Evolutionary conservation across 1,140 invertebrate species (phyloP).

Genomic region (Apocrypta bakeri): DNA sequence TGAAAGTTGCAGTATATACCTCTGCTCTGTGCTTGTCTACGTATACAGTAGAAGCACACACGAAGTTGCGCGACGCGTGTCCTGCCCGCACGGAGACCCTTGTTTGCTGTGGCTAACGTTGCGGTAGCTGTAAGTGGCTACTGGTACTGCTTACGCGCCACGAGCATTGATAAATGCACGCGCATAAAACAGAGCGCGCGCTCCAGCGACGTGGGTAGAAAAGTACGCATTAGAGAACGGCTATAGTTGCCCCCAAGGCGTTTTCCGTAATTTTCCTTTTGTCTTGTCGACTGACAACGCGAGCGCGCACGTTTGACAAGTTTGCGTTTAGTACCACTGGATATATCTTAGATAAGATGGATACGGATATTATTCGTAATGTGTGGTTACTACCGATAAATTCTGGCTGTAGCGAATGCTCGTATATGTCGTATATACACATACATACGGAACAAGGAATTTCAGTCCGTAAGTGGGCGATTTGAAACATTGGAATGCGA

Average conservation of each 20-base stretch:
- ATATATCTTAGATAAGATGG: no score
- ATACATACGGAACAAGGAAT: no score
- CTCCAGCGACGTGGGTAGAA: neutral
- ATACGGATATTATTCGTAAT: no score
- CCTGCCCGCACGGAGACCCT: neutral
- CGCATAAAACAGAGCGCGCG: neutral
- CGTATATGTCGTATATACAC: no score
- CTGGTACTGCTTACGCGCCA: neutral
- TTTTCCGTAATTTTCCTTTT: neutral
- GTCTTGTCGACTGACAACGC: neutral
- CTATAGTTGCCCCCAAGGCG: neutral
- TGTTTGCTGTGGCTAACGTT: neutral
- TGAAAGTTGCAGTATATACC: slow-evolving; percentile 14
- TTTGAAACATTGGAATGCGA: no score
- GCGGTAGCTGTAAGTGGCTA: neutral
- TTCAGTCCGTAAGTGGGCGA: no score
- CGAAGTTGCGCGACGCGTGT: neutral
- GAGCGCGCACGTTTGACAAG: neutral
- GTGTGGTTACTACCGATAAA: neutral
- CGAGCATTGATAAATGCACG: neutral
- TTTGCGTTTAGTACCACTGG: neutral
- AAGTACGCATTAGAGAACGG: neutral
- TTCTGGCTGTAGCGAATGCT: no score
- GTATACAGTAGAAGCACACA: neutral
- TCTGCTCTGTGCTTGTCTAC: neutral